These are phyloP conservation scores for Sminthurides bifidus DNA, from an alignment of 1,140 invertebrate genomes.

Conservation along the genomic window DNA sequence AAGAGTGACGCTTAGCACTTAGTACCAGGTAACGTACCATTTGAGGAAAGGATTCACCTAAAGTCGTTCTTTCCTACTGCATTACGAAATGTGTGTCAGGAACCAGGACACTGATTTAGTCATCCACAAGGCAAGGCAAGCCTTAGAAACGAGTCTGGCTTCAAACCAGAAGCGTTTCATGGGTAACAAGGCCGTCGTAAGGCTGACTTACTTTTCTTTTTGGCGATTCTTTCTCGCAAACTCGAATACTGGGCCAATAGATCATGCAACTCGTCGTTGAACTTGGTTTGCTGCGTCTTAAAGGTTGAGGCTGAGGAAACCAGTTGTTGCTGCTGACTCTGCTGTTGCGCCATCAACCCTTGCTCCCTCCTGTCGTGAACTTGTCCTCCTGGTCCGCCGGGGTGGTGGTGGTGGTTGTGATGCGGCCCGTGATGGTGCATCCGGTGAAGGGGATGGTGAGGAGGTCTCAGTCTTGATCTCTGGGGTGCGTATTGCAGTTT, in stretches of 20 bases:
- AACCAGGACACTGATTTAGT: too few relatives aligned
- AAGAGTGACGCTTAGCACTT: too few relatives aligned
- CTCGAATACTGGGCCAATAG: conserved; percentile 26
- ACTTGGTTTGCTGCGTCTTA: conserved; percentile 5
- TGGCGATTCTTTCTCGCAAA: conserved; percentile 28
- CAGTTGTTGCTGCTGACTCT: background rate
- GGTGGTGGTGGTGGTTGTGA: conserved; percentile 1
- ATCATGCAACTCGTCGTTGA: conserved; percentile 24
- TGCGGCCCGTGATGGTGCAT: background rate
- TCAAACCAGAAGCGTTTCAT: too few relatives aligned
- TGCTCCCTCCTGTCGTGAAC: background rate
- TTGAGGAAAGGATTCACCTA: too few relatives aligned
- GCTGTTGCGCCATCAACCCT: conserved; percentile 4
- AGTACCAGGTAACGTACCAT: too few relatives aligned
- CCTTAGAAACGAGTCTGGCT: too few relatives aligned
- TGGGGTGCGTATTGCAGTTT: conserved; percentile 46
- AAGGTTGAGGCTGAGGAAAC: too few relatives aligned
- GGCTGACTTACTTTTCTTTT: conserved; percentile 21
- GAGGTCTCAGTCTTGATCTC: conserved; percentile 40
- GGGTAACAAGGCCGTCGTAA: too few relatives aligned
- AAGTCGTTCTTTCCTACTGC: too few relatives aligned
- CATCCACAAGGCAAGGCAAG: too few relatives aligned
- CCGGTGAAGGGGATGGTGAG: conserved; percentile 37
- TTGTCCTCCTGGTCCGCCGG: background rate
- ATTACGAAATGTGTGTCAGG: too few relatives aligned